A percentile compares a stretch with the other conserved stretches of the same genome.
Conservation (phyloP, 2,113 vertebrate genomes). For the Halichoerus grypus region DNA sequence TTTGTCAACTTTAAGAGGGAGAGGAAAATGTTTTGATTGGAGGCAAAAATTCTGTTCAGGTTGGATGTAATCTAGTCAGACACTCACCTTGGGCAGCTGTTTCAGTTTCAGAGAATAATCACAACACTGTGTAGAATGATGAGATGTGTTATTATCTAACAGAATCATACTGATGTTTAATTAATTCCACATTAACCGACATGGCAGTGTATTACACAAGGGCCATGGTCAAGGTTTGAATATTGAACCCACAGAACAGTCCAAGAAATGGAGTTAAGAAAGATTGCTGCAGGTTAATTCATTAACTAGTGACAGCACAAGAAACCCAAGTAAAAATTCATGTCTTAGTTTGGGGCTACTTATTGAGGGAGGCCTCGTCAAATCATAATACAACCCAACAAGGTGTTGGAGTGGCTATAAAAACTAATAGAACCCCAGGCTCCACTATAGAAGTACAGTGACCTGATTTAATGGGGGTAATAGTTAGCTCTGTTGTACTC, state of each 20-base stretch:
- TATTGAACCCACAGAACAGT: background rate
- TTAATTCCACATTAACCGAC: constrained; percentile 62
- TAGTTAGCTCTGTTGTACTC: constrained; percentile 29
- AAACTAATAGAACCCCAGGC: constrained; percentile 74
- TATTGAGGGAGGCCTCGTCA: constrained; percentile 49
- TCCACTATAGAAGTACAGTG: constrained; percentile 55
- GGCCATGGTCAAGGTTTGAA: background rate
- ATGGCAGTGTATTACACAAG: background rate
- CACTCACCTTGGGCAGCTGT: constrained; percentile 40
- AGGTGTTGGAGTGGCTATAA: constrained; percentile 77
- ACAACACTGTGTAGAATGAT: background rate
- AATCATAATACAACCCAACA: constrained; percentile 74
- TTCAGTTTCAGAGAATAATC: constrained; percentile 62
- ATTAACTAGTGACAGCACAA: constrained; percentile 1
- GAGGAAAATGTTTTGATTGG: constrained; percentile 63
- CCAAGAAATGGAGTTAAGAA: constrained; percentile 52
- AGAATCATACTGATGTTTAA: constrained; percentile 22
- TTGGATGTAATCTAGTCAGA: constrained; percentile 59
- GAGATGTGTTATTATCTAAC: constrained; percentile 51
- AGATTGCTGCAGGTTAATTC: constrained; percentile 32
- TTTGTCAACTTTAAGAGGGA: constrained; percentile 67
- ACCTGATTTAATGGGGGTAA: constrained; percentile 71
- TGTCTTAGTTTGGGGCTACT: constrained; percentile 52
- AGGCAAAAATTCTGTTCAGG: background rate
- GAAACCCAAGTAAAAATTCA: constrained; percentile 67